Base-by-base conservation (phyloP, 2,113 vertebrate species). In the Oxygymnocypris stewartii region DNA sequence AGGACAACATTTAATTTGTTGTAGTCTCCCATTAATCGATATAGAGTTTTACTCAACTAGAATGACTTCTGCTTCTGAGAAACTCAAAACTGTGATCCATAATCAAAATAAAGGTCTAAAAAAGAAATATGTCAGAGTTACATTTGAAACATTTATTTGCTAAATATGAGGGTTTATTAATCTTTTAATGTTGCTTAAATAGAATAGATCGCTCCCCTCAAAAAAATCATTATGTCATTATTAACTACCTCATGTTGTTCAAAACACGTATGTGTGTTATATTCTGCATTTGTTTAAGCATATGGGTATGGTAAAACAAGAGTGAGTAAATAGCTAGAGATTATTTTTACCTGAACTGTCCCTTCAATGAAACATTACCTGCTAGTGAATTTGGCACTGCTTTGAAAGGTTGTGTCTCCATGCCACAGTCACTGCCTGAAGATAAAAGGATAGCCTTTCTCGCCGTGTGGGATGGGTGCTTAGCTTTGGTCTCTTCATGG, bases 401-500 rank as follows among this genome's bases (percentile, higher is more conserved):
- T 88, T 92, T 90, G 94, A 93, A 95, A 91, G 96, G 91, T 89
- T 95, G 95, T 40, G 95, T 95, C 94, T 96, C 95, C 49, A 95
- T 94, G 95, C 94, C 94, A 85, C 96, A 94, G 93, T 98, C 96
- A 90, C 93, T 94, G 92, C 95, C 93, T 86, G 96, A 94, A 94
- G 96, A 96, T 94, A 96, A 93, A 90, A 95, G 92, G 89, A 96
- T 94, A 87, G 94, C 93, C 91, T 96, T 97, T 93, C 95, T 97
- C 89, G 96, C 96, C 69, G 96, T 96, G 84, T 96, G 96, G 94
- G 92, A 94, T 90, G 94, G 94, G 87, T 93, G 94, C 92, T 96
- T 98, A 84, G 93, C 86, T 93, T 94, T 96, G 84, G 92, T 94
- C 88, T 99, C 97, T 91, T 99, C 97, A 89, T 97, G 97, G 91